Conservation (phyloP, 2,113 vertebrate genomes). For the Todiramphus saurophagus region DNA sequence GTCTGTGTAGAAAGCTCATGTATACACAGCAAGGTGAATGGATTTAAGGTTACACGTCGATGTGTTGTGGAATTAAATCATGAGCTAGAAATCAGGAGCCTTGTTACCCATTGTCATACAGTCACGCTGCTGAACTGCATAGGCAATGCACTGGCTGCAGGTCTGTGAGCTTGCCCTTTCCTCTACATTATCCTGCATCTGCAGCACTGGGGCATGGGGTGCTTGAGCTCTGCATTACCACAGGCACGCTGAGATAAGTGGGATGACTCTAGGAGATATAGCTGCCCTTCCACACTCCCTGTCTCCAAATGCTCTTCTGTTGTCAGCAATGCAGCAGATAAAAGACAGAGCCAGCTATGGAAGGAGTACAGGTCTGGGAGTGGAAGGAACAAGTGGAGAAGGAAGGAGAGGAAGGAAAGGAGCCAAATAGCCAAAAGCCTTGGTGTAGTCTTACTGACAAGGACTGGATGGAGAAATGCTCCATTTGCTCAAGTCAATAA, state of each 20-base stretch:
- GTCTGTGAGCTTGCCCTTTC: not conserved
- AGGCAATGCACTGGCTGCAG: not conserved
- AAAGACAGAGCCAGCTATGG: not conserved
- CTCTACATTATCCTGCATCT: not conserved
- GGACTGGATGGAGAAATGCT: not conserved
- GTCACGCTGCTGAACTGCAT: not conserved
- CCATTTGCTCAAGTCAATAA: not conserved
- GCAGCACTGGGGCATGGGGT: rapidly evolving
- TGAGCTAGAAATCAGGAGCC: not conserved
- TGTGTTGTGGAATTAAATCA: not conserved
- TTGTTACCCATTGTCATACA: not conserved
- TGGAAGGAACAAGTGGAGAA: not conserved
- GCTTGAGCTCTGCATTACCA: not conserved
- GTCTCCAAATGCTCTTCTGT: too few species aligned
- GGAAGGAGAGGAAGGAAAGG: not conserved
- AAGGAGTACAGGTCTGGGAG: not conserved
- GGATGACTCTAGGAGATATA: too few species aligned
- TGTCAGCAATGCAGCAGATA: not conserved
- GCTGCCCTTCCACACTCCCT: too few species aligned
- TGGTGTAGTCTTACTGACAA: not conserved
- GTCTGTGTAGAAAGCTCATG: not conserved
- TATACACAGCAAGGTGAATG: not conserved
- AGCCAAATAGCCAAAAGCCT: not conserved
- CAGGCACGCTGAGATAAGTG: not conserved
- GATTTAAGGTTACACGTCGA: not conserved